A percentile compares a stretch with the other conserved stretches of the same genome.
Conservation (phyloP, 2,797 vertebrate species). For the Uromys caudimaculatus region DNA sequence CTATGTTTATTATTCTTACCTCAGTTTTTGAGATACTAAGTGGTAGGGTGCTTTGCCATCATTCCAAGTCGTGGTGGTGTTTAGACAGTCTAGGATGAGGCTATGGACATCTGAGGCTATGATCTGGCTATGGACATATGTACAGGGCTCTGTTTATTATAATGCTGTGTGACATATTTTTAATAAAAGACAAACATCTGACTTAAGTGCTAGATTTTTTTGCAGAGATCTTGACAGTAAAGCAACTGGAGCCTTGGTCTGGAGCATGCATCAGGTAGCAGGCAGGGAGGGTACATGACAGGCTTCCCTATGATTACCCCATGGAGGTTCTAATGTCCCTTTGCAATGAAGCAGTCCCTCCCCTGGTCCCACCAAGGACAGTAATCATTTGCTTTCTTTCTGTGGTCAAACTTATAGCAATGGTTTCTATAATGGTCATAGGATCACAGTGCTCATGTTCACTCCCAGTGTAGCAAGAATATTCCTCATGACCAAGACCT, state of each 20-base stretch:
- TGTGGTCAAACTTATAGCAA: not conserved
- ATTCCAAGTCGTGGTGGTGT: not conserved
- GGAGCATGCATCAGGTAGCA: not conserved
- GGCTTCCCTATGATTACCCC: not conserved
- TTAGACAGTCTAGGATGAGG: not conserved
- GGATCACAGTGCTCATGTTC: not conserved
- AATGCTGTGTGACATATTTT: not conserved
- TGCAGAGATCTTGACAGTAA: not conserved
- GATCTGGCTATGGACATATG: too few relatives aligned
- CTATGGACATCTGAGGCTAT: not conserved
- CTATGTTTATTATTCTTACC: not conserved
- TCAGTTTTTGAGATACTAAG: not conserved
- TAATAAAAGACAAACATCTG: not conserved
- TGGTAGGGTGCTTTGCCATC: accelerated
- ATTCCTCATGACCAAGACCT: not conserved
- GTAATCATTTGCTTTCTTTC: not conserved
- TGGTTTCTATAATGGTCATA: not conserved
- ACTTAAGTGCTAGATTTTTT: not conserved
- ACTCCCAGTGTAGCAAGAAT: not conserved
- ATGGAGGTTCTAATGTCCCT: not conserved
- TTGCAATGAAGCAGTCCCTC: not conserved
- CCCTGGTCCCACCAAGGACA: not conserved
- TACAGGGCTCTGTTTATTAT: not conserved
- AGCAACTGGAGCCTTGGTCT: not conserved
- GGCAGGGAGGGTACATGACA: not conserved